Base-by-base conservation (phyloP, 2,113 vertebrate species). In the Eonycteris spelaea region DNA sequence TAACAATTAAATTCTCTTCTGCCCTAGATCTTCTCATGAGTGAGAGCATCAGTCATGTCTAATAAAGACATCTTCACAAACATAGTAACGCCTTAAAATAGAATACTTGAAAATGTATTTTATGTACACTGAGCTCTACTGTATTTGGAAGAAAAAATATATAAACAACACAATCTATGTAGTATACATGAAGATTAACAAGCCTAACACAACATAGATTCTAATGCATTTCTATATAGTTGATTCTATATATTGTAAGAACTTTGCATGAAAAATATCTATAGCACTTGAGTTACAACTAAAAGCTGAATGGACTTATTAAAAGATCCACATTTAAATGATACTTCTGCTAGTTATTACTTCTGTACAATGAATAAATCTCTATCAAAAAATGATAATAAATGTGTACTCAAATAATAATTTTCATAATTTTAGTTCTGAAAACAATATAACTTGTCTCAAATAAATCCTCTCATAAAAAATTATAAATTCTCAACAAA, bases 381-480 rank as follows among this genome's bases (percentile, higher is more conserved):
- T 71, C 2, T 79, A 61, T 28, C 24, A 26, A 40, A 92, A 77
- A 24, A 53, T 2, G 28, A 65, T 55, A 65, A 67, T 71, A 71
- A 79, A 45, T 70, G 0, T 75, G 53, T 63, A 18, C 3, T 84
- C 59, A 95, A 63, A 86, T 79, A 85, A 43, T 45, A 7, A 82
- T 80, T 95, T 93, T 77, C 8, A 82, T 86, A 94, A 68, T 30
- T 51, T 77, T 94, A 3, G 11, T 89, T 94, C 38, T 92, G 40
- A 74, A 53, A 61, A 53, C 19, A 75, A 73, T 73, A 26, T 79
- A 67, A 82, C 6, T 75, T 45, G 9, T 61, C 48, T 96, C 13
- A 43, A 48, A 18, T 30, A 94, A 96, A 78, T 71, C 5, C 1
- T 7, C 7, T 48, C 14, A 77, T 22, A 94, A 24, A 24, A 78